A percentile compares a stretch with the other conserved stretches of the same genome.
Conservation (phyloP, 2,797 vertebrate genomes). For the Clarias pachynema region DNA sequence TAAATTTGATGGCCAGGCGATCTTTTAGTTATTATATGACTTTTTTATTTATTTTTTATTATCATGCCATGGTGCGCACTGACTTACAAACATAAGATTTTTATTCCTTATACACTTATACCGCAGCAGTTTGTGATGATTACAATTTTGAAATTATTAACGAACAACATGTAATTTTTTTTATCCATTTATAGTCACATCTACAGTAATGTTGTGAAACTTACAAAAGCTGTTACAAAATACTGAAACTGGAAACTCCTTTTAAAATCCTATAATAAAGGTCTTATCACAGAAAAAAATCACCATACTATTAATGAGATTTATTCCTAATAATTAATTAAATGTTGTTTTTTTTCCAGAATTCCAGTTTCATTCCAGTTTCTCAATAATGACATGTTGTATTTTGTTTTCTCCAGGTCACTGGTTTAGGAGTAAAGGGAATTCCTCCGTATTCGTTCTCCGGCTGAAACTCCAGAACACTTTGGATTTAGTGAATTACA, state of each 20-base stretch:
- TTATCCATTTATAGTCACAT: not conserved
- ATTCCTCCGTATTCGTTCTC: constrained; percentile 75
- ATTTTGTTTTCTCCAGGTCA: constrained; percentile 70
- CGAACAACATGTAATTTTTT: not conserved
- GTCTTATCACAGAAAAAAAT: not conserved
- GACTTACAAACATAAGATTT: not conserved
- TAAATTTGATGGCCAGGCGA: not conserved
- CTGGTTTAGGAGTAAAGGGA: constrained; percentile 83
- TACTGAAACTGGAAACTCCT: not conserved
- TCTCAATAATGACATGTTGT: not conserved
- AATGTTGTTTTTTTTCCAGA: not conserved
- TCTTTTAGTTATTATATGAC: not conserved
- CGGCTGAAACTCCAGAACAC: constrained; percentile 66
- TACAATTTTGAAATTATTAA: not conserved
- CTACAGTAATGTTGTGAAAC: not conserved
- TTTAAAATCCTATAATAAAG: not conserved
- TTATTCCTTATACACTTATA: not conserved
- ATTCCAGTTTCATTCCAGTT: not conserved
- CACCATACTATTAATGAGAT: not conserved
- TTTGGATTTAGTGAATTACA: not conserved
- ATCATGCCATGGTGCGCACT: not conserved
- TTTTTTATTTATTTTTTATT: not conserved
- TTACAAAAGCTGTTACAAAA: not conserved
- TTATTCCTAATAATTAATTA: not conserved
- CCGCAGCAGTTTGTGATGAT: not conserved